Evolutionary conservation across 2,888 invertebrate species (phyloP).

Genomic region (Stenolophus ochropezus): DNA sequence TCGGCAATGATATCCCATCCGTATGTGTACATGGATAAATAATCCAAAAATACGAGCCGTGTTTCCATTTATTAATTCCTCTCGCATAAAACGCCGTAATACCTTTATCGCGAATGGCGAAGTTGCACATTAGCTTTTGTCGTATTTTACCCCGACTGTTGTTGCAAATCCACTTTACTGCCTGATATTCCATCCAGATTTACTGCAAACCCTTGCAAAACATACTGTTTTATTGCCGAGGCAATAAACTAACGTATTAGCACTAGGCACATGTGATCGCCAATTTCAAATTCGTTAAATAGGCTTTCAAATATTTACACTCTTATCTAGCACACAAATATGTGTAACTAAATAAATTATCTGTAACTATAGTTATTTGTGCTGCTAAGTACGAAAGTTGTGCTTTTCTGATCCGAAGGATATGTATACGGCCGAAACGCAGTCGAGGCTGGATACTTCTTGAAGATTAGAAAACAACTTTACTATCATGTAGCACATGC

Average conservation of each 20-base stretch:
- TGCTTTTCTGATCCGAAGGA: no score
- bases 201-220: neutral
- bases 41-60: conserved; percentile 3
- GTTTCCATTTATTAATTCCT: conserved; percentile 1
- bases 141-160: neutral
- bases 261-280: neutral
- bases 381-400: no score
- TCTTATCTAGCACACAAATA: no score
- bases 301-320: no score
- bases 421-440: no score
- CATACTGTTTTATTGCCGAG: neutral
- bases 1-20: no score
- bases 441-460: no score
- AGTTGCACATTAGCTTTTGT: conserved; percentile 6
- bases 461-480: no score
- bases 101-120: conserved; percentile 24
- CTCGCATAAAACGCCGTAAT: conserved; percentile 18
- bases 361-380: no score
- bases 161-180: conserved; percentile 32
- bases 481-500: no score
- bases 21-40: no score
- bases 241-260: neutral
- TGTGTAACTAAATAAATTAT: no score
- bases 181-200: conserved; percentile 5
- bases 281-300: neutral